A percentile compares a stretch with the other conserved stretches of the same genome.
phyloP scores from a whole-genome alignment of 1,140 invertebrate genomes.

The Himalopsyche phryganea region DNA sequence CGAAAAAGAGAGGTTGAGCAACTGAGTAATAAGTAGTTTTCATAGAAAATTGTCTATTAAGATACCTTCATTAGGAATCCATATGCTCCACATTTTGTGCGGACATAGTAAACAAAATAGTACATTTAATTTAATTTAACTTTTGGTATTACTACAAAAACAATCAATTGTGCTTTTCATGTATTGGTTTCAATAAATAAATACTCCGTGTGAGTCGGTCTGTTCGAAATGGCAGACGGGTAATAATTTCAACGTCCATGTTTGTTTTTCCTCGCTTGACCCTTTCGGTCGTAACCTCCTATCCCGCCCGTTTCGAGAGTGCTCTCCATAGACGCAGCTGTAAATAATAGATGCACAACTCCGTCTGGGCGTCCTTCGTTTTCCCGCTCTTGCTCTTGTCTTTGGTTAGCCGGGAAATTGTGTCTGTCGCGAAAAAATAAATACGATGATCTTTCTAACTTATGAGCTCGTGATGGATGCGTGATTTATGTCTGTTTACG shows the following conservation, averaged over 20 bases:
- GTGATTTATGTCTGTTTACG: too few relatives aligned
- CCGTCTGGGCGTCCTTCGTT: conserved; percentile 25
- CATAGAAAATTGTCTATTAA: too few relatives aligned
- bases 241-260: conserved; percentile 18
- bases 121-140: too few relatives aligned
- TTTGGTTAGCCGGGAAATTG: conserved; percentile 14
- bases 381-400: conserved; percentile 20
- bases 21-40: too few relatives aligned
- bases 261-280: conserved; percentile 29
- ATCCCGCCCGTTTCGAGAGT: neutral
- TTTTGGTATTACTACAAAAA: too few relatives aligned
- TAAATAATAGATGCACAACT: conserved; percentile 26
- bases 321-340: conserved; percentile 6
- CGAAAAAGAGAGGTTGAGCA: too few relatives aligned
- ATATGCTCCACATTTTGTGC: too few relatives aligned
- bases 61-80: too few relatives aligned
- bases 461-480: too few relatives aligned
- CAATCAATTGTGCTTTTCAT: neutral
- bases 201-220: neutral
- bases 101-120: too few relatives aligned
- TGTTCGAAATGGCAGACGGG: neutral
- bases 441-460: too few relatives aligned
- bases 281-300: conserved; percentile 6
- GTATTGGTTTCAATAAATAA: neutral
- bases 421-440: neutral